Conservation (phyloP, 2,888 invertebrate genomes). For the Notocelia uddmanniana region DNA sequence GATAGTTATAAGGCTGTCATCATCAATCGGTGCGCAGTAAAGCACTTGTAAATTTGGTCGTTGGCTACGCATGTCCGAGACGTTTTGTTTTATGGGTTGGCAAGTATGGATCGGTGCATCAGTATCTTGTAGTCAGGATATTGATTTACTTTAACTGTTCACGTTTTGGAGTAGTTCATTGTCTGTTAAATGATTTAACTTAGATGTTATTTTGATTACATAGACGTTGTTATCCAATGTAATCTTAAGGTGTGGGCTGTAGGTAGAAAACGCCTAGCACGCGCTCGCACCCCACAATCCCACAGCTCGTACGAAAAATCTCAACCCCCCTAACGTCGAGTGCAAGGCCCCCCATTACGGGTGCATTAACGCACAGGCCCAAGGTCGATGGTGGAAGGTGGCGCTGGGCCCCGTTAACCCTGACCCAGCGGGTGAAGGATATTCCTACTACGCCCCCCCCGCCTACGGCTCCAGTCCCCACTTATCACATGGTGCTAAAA, state of each 20-base stretch:
- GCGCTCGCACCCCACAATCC: constrained; percentile 27
- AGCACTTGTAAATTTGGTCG: constrained; percentile 63
- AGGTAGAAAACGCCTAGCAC: background rate
- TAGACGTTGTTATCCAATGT: background rate
- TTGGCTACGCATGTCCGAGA: constrained; percentile 80
- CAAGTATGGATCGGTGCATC: constrained; percentile 59
- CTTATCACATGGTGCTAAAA: constrained; percentile 64
- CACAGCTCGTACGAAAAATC: constrained; percentile 39
- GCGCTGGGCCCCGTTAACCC: constrained; percentile 84
- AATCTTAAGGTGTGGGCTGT: background rate
- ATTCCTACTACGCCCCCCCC: constrained; percentile 79
- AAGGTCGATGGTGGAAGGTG: constrained; percentile 83
- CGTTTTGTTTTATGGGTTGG: constrained; percentile 45
- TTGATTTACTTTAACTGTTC: constrained; percentile 9
- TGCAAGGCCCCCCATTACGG: constrained; percentile 50
- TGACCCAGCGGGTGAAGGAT: constrained; percentile 85
- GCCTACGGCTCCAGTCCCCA: constrained; percentile 70
- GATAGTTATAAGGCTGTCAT: constrained; percentile 69
- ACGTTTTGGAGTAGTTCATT: background rate
- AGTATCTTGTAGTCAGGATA: constrained; percentile 21
- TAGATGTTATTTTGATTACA: background rate
- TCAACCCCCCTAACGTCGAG: constrained; percentile 36
- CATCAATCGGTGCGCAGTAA: constrained; percentile 62
- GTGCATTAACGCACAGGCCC: constrained; percentile 62
- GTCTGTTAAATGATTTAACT: background rate